Conservation (phyloP, 2,797 vertebrate species). For the Anableps anableps region DNA sequence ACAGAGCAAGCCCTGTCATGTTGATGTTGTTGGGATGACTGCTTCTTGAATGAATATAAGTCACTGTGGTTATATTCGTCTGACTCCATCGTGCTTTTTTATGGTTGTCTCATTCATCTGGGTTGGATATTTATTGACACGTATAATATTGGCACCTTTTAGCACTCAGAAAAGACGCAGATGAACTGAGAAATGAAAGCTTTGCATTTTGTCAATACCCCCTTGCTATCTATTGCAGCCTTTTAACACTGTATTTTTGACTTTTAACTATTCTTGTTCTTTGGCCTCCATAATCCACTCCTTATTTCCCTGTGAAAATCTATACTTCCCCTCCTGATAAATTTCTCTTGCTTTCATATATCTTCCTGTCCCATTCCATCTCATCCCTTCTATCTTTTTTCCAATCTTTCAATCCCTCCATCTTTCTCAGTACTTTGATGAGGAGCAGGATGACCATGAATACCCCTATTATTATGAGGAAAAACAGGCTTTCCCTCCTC, state of each 20-base stretch:
- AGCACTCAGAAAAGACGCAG: conserved; percentile 32
- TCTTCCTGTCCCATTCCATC: conserved; percentile 17
- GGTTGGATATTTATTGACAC: conserved; percentile 6
- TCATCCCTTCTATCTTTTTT: conserved; percentile 20
- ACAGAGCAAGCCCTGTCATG: conserved; percentile 44
- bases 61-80: conserved; percentile 72
- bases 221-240: conserved; percentile 31
- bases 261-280: conserved; percentile 2
- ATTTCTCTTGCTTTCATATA: conserved; percentile 43
- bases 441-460: conserved; percentile 82
- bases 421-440: conserved; percentile 81
- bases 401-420: conserved; percentile 48
- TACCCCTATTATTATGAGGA: conserved; percentile 81
- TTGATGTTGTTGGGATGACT: conserved; percentile 68
- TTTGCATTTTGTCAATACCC: conserved; percentile 29
- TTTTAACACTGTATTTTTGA: conserved; percentile 20
- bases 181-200: conserved; percentile 57
- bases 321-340: conserved; percentile 31
- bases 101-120: conserved; percentile 59
- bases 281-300: conserved; percentile 18
- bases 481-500: conserved; percentile 68
- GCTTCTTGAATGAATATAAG: conserved; percentile 70
- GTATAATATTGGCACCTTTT: conserved; percentile 10
- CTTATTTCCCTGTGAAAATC: conserved; percentile 12
- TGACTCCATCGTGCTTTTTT: conserved; percentile 23